Evolutionary conservation across 2,113 vertebrate genomes (phyloP).

Genomic region (Gallinago paraguaiae): DNA sequence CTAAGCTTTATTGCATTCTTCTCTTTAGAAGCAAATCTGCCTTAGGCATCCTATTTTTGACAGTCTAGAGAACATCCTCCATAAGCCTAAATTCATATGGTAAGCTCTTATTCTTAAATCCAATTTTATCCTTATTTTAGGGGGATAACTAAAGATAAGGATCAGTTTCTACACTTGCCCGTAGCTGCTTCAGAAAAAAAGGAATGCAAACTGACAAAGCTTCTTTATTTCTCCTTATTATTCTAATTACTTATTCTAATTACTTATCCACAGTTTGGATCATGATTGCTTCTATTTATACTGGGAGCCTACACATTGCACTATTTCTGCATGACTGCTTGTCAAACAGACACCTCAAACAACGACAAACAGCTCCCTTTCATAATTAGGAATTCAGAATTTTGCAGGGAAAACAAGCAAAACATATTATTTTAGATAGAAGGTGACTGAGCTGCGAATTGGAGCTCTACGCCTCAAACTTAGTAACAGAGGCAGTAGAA

Average conservation of each 20-base stretch:
- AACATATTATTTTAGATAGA: constrained; percentile 40
- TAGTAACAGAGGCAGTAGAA: not conserved
- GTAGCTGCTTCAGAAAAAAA: constrained; percentile 39
- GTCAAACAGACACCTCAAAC: constrained; percentile 65
- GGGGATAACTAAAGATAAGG: constrained; percentile 23
- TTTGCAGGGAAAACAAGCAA: constrained; percentile 26
- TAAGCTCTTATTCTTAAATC: constrained; percentile 52
- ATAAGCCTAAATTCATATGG: constrained; percentile 50
- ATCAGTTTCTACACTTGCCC: constrained; percentile 17
- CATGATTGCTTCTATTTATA: constrained; percentile 67
- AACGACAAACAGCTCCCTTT: constrained; percentile 54
- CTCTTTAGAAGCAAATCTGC: constrained; percentile 41
- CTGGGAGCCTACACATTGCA: constrained; percentile 60
- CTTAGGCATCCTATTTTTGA: constrained; percentile 45
- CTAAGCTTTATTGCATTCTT: constrained; percentile 54
- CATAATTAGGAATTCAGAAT: constrained; percentile 53
- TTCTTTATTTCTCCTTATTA: constrained; percentile 69
- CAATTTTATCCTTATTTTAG: constrained; percentile 52
- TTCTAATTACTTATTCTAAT: constrained; percentile 70
- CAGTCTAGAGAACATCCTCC: constrained; percentile 50
- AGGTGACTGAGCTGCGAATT: not conserved
- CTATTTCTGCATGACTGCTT: constrained; percentile 71
- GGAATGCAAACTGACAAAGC: constrained; percentile 63
- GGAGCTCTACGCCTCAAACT: not conserved
- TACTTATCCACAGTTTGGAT: constrained; percentile 60